A percentile compares a stretch with the other conserved stretches of the same genome.
Evolutionary conservation across 1,140 invertebrate genomes (phyloP).

Genomic region (Brachystomella parvula): DNA sequence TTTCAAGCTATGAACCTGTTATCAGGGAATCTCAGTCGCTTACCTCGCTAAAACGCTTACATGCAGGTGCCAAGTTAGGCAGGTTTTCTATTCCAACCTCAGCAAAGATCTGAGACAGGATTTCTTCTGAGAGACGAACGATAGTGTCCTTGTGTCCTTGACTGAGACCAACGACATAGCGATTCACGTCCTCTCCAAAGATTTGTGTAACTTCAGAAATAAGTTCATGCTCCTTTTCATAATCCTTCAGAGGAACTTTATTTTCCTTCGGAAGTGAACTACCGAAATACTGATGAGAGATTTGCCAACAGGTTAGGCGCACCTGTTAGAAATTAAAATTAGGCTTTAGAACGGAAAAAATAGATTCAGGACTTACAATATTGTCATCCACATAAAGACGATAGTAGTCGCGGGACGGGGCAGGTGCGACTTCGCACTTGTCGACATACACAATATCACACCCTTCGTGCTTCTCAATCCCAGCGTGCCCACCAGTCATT

Average conservation of each 20-base stretch:
- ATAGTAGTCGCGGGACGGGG: constrained; percentile 5
- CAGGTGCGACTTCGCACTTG: neutral
- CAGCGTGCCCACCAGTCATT: neutral
- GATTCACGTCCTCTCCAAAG: neutral
- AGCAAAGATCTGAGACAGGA: neutral
- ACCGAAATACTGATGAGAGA: neutral
- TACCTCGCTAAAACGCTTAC: neutral
- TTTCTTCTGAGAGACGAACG: neutral
- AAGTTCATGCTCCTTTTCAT: neutral
- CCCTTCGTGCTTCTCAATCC: neutral
- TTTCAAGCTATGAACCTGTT: neutral
- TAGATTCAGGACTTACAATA: neutral
- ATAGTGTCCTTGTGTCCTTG: neutral
- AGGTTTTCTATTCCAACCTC: neutral
- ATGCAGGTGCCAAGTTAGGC: neutral
- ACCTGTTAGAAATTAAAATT: neutral
- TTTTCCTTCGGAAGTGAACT: neutral
- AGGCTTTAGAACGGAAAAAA: neutral
- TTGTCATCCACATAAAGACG: neutral
- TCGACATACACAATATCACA: neutral
- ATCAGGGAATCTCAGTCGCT: neutral
- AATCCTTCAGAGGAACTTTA: neutral
- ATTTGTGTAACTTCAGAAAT: neutral
- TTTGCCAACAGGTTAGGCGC: neutral
- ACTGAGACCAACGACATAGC: neutral